phyloP scores from a whole-genome alignment of 2,888 invertebrate genomes.

The Apodemia mormo region DNA sequence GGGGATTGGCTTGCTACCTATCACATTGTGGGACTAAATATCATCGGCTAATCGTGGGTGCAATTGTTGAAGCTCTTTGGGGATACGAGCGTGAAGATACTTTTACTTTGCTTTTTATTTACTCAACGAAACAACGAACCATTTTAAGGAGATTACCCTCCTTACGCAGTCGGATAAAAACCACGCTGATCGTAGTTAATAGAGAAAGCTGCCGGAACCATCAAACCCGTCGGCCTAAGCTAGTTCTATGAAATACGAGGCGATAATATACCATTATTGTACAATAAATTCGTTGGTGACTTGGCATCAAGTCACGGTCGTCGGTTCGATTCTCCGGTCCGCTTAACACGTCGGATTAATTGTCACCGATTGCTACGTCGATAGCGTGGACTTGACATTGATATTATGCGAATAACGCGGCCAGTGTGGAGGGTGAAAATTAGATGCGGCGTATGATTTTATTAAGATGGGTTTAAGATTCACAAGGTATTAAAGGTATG shows the following conservation, averaged over 20 bases:
- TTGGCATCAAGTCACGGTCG: slow-evolving; percentile 36
- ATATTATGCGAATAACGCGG: slow-evolving; percentile 33
- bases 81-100: too few species aligned
- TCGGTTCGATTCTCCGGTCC: slow-evolving; percentile 45
- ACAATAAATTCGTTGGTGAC: slow-evolving; percentile 24
- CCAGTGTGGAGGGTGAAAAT: slow-evolving; percentile 14
- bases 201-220: slow-evolving; percentile 13
- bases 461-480: slow-evolving; percentile 1
- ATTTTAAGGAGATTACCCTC: neutral
- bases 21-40: too few species aligned
- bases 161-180: neutral
- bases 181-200: neutral
- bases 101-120: too few species aligned
- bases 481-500: neutral
- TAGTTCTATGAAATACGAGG: slow-evolving; percentile 13
- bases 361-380: slow-evolving; percentile 43
- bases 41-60: too few species aligned
- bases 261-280: slow-evolving; percentile 20
- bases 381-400: slow-evolving; percentile 45
- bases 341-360: slow-evolving; percentile 44
- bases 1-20: too few species aligned
- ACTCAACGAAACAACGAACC: neutral
- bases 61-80: too few species aligned
- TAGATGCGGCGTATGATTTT: slow-evolving; percentile 9
- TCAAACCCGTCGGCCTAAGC: slow-evolving; percentile 9